phyloP scores from a whole-genome alignment of 1,140 invertebrate genomes.

The Thrips palmi region DNA sequence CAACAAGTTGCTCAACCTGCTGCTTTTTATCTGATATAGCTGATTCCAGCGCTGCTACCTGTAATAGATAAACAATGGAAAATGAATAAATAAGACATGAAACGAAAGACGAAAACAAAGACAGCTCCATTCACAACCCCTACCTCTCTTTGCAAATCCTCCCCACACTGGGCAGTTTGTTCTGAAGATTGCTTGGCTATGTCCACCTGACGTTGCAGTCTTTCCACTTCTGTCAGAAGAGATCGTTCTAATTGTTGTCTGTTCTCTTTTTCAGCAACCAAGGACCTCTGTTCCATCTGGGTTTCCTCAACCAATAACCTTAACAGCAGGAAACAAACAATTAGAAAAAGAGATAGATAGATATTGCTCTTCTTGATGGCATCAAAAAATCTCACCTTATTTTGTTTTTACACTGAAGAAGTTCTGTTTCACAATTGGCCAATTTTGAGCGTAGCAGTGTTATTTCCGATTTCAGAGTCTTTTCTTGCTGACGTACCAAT shows the following conservation, averaged over 20 bases:
- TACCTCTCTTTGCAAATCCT: constrained; percentile 61
- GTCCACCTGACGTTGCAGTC: constrained; percentile 61
- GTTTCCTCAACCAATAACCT: constrained; percentile 39
- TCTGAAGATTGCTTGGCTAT: constrained; percentile 64
- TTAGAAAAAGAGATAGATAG: not conserved
- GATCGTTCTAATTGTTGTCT: constrained; percentile 52
- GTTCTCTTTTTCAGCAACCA: constrained; percentile 34
- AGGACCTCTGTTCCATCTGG: constrained; percentile 32
- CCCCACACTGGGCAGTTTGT: constrained; percentile 56
- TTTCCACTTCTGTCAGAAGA: constrained; percentile 59
- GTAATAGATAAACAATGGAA: constrained; percentile 10
- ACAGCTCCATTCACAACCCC: constrained; percentile 3
- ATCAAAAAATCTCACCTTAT: constrained; percentile 39
- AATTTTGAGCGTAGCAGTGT: constrained; percentile 62
- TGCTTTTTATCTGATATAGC: constrained; percentile 70
- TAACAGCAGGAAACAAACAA: not conserved
- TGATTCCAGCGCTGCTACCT: constrained; percentile 52
- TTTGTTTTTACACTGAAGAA: constrained; percentile 75
- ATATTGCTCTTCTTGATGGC: constrained; percentile 1
- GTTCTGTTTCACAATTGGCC: constrained; percentile 71
- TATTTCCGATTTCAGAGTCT: constrained; percentile 68
- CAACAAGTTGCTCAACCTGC: constrained; percentile 64
- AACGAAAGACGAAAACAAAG: not conserved
- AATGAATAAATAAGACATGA: constrained; percentile 8
- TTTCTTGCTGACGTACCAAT: constrained; percentile 70